Base-by-base conservation (phyloP, 1,140 invertebrate species). In the Homalodisca vitripennis region DNA sequence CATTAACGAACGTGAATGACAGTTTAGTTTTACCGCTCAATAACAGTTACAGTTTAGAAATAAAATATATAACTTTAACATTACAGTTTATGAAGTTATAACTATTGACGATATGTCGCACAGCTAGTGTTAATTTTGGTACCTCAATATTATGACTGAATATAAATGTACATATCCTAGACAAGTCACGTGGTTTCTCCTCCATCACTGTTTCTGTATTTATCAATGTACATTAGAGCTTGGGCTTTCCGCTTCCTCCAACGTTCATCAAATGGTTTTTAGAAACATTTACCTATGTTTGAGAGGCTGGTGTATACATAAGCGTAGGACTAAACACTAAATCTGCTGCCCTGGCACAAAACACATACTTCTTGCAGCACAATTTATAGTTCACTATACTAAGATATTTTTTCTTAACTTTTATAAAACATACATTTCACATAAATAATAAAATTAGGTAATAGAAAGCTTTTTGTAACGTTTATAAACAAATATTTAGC, bases 361-460 rank as follows among this genome's bases (percentile, higher is more conserved):
- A 10, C 6, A 51, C 22, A 20, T 22, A 10, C 48, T 10, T 51
- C n/a, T 51, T 20, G 22, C 48, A 51, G 48, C 48, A 51, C 48
- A 51, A 51, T 51, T 51, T 51, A 22, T 51, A 51, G 48, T 22
- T 20, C 22, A 3, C 3, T 51, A 51, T 20, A n/a, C n/a, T n/a
- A n/a, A n/a, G 48, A n/a, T 51, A 51, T 51, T 51, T 51, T n/a
- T 51, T 51, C 48, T 51, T 51, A 51, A 51, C 48, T 51, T 51
- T 51, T 51, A 51, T 51, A 51, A 51, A 51, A 20, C 48, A 51
- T 51, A 51, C 48, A 20, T 51, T 51, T 51, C 48, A 51, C 48
- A 51, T 51, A 3, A n/a, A 51, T n/a, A n/a, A n/a, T n/a, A n/a
- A n/a, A n/a, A n/a, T n/a, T n/a, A n/a, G 48, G 48, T 51, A 51